phyloP scores from a whole-genome alignment of 2,113 vertebrate genomes.

The Astur gentilis region DNA sequence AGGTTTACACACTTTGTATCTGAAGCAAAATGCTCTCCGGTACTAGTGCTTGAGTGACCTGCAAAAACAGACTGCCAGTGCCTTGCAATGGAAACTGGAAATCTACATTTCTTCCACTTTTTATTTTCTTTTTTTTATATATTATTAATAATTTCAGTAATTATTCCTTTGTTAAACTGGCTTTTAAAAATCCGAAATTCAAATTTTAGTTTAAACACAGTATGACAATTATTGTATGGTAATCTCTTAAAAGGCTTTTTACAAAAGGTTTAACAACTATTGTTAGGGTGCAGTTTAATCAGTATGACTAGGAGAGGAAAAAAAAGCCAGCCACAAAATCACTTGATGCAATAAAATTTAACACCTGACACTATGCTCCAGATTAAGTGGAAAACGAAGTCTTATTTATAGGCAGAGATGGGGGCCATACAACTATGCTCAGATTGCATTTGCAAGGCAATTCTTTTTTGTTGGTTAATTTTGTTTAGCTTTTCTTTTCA shows the following conservation, averaged over 20 bases:
- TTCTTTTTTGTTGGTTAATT: background rate
- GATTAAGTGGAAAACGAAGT: background rate
- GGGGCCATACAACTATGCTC: background rate
- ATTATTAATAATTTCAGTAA: background rate
- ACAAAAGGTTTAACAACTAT: background rate
- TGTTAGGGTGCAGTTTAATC: background rate
- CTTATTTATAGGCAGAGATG: background rate
- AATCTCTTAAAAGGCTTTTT: background rate
- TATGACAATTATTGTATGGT: rapidly evolving
- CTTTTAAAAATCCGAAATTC: background rate
- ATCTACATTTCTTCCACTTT: background rate
- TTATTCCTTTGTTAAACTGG: background rate
- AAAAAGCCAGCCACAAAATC: background rate
- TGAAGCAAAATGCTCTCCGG: background rate
- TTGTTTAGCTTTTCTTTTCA: background rate
- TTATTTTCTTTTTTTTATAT: too few species aligned
- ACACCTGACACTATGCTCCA: background rate
- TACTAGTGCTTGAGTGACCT: background rate
- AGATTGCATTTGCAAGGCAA: background rate
- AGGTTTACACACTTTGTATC: background rate
- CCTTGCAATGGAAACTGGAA: background rate
- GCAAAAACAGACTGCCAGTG: background rate
- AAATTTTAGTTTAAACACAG: background rate
- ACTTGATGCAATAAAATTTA: background rate
- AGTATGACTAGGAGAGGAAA: background rate